Evolutionary conservation across 30 jellyfish, hydroid and myxozoan species (phyloP).

Genomic region (Aurelia coerulea): DNA sequence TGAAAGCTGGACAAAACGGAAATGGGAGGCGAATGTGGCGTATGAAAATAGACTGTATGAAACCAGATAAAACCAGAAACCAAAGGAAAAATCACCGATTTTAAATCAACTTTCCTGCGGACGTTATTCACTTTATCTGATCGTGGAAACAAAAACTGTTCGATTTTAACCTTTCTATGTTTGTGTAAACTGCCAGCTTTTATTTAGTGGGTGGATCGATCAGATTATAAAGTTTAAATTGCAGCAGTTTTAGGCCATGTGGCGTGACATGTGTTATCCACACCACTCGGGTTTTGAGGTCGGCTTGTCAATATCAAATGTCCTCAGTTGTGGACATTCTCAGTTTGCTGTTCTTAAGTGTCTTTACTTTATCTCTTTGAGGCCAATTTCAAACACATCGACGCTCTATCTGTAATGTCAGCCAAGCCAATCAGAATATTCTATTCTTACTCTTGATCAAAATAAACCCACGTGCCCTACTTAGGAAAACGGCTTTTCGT

Average conservation of each 20-base stretch:
- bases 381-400: not conserved
- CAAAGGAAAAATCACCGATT: not conserved
- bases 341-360: no score
- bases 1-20: not conserved
- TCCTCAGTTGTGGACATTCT: not conserved
- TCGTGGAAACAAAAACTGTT: no score
- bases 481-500: not conserved
- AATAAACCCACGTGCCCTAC: not conserved
- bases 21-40: not conserved
- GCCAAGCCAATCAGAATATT: not conserved
- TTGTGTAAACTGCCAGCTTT: not conserved
- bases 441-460: not conserved
- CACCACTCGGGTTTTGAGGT: constrained; percentile 12
- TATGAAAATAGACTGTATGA: not conserved
- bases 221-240: not conserved
- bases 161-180: no score
- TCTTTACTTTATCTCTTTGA: no score
- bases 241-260: constrained; percentile 13
- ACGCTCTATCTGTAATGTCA: not conserved
- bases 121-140: no score
- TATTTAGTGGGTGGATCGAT: not conserved
- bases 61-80: not conserved
- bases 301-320: not conserved
- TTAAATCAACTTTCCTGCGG: no score
- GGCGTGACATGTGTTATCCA: constrained; percentile 30